phyloP scores from a whole-genome alignment of 2,797 vertebrate species.

The Mus minutoides region DNA sequence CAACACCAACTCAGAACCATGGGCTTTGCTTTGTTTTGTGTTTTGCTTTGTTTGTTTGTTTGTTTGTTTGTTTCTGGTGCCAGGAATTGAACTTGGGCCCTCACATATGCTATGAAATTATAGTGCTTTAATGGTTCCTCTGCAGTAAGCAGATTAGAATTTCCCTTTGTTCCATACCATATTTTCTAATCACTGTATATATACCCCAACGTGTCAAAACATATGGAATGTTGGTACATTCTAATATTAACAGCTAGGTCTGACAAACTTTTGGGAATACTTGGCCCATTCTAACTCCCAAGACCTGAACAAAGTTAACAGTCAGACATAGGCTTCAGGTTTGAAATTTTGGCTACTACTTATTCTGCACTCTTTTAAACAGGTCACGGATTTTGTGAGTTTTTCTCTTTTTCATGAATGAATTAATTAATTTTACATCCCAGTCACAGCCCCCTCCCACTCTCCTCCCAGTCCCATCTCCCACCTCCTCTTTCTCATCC shows the following conservation, averaged over 20 bases:
- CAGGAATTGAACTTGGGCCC: neutral
- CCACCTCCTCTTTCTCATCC: neutral
- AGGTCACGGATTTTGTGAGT: neutral
- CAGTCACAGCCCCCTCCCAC: neutral
- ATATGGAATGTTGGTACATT: neutral
- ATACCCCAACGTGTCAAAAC: neutral
- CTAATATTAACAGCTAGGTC: neutral
- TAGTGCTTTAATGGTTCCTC: neutral
- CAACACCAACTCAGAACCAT: neutral
- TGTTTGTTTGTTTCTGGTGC: neutral
- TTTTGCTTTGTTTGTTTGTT: neutral
- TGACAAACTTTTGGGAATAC: neutral
- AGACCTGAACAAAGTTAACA: neutral
- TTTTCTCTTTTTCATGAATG: neutral
- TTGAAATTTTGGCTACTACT: neutral
- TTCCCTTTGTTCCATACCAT: neutral
- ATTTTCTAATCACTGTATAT: neutral
- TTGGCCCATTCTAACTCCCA: constrained; percentile 1
- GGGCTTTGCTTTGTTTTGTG: neutral
- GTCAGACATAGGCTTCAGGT: neutral
- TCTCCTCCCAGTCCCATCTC: neutral
- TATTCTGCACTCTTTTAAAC: neutral
- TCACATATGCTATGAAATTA: neutral
- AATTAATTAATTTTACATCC: neutral
- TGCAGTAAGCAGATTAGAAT: neutral